These are phyloP conservation scores for Aspidoscelis tigris DNA, from an alignment of 2,113 vertebrate species.

Conservation along the genomic window DNA sequence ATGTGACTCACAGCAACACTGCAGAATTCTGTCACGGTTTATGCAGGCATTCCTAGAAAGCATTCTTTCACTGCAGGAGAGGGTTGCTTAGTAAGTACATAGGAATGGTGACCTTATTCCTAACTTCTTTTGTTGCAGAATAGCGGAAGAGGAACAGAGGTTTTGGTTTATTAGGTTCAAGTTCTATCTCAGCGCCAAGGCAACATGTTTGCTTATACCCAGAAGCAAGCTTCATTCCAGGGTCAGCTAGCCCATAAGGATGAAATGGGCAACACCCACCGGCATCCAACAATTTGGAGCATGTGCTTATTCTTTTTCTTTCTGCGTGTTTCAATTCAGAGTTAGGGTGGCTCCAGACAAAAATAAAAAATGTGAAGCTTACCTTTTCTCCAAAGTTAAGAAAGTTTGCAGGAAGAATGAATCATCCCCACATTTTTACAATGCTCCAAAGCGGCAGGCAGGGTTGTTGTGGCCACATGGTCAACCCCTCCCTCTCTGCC, in stretches of 20 bases:
- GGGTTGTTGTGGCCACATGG: too few species aligned
- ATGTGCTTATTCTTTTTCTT: too few species aligned
- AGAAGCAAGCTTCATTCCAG: neutral
- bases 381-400: too few species aligned
- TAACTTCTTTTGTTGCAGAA: neutral
- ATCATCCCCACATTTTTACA: too few species aligned
- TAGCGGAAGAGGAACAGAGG: neutral
- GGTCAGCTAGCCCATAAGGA: neutral
- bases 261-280: too few species aligned
- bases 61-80: neutral
- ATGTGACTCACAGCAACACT: neutral
- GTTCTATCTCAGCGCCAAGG: neutral
- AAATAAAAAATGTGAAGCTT: too few species aligned
- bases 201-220: neutral
- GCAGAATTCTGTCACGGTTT: neutral
- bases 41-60: slow-evolving; percentile 32
- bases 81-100: neutral
- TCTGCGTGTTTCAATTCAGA: too few species aligned
- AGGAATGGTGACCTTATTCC: rapidly evolving
- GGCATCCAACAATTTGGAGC: too few species aligned
- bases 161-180: neutral
- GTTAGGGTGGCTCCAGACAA: too few species aligned
- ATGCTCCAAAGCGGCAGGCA: too few species aligned
- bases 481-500: too few species aligned
- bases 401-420: too few species aligned